A percentile compares a stretch with the other conserved stretches of the same genome.
Evolutionary conservation across 2,888 invertebrate species (phyloP).

Genomic region (Amphiduros pacificus): DNA sequence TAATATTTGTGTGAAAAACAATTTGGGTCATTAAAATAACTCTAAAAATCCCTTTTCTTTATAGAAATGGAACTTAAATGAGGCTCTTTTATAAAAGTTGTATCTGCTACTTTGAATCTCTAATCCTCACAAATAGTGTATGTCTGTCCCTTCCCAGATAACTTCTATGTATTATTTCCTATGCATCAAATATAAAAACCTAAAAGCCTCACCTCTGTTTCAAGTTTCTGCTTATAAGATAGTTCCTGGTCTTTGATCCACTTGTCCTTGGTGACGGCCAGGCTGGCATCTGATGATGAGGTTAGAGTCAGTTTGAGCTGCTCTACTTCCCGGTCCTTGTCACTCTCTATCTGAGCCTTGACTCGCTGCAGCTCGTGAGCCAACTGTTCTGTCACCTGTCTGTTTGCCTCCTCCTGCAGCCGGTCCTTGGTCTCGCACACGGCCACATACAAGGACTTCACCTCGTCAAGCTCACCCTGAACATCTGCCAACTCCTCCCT

Average conservation of each 20-base stretch:
- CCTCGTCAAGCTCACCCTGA: slow-evolving; percentile 43
- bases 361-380: not conserved
- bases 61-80: too few relatives aligned
- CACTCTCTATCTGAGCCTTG: not conserved
- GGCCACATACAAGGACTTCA: slow-evolving; percentile 51
- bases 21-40: not conserved
- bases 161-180: too few relatives aligned
- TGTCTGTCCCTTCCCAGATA: not conserved
- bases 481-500: slow-evolving; percentile 40
- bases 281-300: not conserved
- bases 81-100: too few relatives aligned
- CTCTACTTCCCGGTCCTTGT: slow-evolving; percentile 4
- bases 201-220: slow-evolving; percentile 8
- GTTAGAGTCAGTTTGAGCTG: slow-evolving; percentile 1
- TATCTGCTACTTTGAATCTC: not conserved
- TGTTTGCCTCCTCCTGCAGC: slow-evolving; percentile 30
- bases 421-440: slow-evolving; percentile 44
- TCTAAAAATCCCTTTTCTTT: too few relatives aligned
- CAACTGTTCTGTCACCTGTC: slow-evolving; percentile 4
- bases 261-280: slow-evolving; percentile 3
- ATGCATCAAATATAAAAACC: too few relatives aligned
- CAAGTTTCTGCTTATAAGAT: not conserved
- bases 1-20: too few relatives aligned
- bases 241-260: slow-evolving; percentile 15
- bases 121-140: not conserved